Evolutionary conservation across 1,140 invertebrate genomes (phyloP).

Genomic region (Halesus radiatus): DNA sequence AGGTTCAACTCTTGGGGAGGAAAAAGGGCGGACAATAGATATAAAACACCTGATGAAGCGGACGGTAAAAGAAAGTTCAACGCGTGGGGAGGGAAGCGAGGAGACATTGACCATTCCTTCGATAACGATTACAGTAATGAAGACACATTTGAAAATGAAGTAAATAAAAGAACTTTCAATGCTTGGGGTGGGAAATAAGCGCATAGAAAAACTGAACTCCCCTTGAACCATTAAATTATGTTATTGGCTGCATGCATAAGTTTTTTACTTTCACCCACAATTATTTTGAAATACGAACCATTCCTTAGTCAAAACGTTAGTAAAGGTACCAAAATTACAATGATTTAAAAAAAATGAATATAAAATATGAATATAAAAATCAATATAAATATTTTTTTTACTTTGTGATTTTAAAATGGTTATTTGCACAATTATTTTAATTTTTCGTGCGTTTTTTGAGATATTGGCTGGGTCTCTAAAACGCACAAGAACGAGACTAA

Average conservation of each 20-base stretch:
- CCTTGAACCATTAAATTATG: not conserved
- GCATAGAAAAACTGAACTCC: not conserved
- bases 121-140: not conserved
- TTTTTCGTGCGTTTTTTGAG: conserved; percentile 40
- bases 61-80: conserved; percentile 42
- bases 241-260: not conserved
- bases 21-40: conserved; percentile 39
- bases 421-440: too few species aligned
- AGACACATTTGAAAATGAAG: conserved; percentile 7
- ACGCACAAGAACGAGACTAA: not conserved
- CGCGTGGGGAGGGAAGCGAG: conserved; percentile 47
- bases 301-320: not conserved
- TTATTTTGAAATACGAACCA: not conserved
- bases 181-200: conserved; percentile 28
- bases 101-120: not conserved
- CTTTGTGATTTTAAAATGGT: too few species aligned
- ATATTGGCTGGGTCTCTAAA: conserved; percentile 54
- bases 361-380: too few species aligned
- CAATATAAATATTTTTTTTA: too few species aligned
- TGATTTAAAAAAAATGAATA: too few species aligned
- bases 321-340: not conserved
- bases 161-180: conserved; percentile 15
- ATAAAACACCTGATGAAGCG: not conserved
- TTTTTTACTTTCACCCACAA: not conserved
- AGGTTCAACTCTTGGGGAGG: conserved; percentile 50